phyloP scores from a whole-genome alignment of 2,888 invertebrate species.

The Tridacna gigas region DNA sequence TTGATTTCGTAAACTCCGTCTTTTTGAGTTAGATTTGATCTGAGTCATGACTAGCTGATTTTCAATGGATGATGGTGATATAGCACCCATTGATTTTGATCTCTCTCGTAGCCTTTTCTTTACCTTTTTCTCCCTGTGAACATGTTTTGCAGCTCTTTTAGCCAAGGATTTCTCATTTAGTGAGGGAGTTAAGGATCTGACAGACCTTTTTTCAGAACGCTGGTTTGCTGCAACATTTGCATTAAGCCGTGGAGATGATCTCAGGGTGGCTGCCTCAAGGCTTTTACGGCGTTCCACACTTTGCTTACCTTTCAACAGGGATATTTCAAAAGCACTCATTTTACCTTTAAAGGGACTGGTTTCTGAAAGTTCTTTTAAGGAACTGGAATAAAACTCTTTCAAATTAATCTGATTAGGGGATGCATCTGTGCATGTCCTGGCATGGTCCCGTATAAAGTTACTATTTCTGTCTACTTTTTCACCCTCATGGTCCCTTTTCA shows the following conservation, averaged over 20 bases:
- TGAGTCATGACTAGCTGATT: conserved; percentile 16
- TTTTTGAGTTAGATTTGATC: neutral
- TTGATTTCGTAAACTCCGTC: neutral
- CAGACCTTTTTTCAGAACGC: neutral
- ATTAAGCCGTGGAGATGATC: conserved; percentile 51
- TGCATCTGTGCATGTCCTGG: neutral
- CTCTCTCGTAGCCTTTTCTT: neutral
- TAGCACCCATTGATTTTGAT: conserved; percentile 20
- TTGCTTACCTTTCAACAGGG: conserved; percentile 53
- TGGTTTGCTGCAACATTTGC: conserved; percentile 26
- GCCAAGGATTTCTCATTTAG: neutral
- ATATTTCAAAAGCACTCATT: conserved; percentile 62
- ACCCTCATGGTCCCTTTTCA: neutral
- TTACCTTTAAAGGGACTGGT: conserved; percentile 58
- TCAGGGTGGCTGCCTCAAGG: conserved; percentile 45
- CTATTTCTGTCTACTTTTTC: conserved; percentile 11
- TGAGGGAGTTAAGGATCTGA: conserved; percentile 7
- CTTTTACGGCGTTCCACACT: conserved; percentile 51
- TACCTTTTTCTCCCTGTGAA: neutral
- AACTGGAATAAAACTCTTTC: conserved; percentile 35
- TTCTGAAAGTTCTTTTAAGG: conserved; percentile 32
- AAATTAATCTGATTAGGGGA: conserved; percentile 23
- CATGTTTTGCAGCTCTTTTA: neutral
- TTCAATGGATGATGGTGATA: conserved; percentile 35
- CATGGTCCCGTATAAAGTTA: neutral